Evolutionary conservation across 2,797 vertebrate genomes (phyloP), one percentile per base, ranked within the genome.

Genomic region (Gouania willdenowi): DNA sequence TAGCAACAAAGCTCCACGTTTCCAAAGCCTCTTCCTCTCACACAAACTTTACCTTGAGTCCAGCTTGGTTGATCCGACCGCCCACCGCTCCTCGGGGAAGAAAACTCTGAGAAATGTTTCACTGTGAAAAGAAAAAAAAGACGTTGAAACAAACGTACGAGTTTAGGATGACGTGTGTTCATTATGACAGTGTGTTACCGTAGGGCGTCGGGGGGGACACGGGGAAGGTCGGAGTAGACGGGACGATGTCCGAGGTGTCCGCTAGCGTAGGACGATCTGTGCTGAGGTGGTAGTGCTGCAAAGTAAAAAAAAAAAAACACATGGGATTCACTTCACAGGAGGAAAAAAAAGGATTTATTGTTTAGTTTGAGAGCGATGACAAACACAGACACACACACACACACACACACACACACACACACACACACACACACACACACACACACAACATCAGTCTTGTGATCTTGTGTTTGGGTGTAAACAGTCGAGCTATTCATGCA

Each of bases 121-220:
- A 81, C 91, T 92, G 81, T 9, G 34, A 62, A 79, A 31, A 54
- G 70, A 32, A 57, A 29, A 45, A 23, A 24, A 24, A 27, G 34
- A 42, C 0, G 33, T 21, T 18, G 58, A 73, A 7, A 65, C 47
- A 27, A 43, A 28, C 43, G 60, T 48, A 28, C 41, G 31, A 21
- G 45, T 33, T 23, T 17, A 1, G 23, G 14, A 1, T 12, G 21
- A 6, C 11, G 15, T n/a, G 24, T 13, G 32, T 38, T 32, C 7
- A 1, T 22, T 37, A 4, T 18, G 38, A 37, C 10, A 1, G 45
- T 41, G 26, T 48, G 60, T 80, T 64, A 89, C 88, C 74, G 1
- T 89, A 90, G 12, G 88, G 88, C 7, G 85, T 91, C 18, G 90
- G 88, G n/a, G 93, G 91, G 42, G 89, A 88, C 47, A 93, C 77